A percentile compares a stretch with the other conserved stretches of the same genome.
Conservation (phyloP, 2,797 vertebrate species). For the Cottoperca gobio region DNA sequence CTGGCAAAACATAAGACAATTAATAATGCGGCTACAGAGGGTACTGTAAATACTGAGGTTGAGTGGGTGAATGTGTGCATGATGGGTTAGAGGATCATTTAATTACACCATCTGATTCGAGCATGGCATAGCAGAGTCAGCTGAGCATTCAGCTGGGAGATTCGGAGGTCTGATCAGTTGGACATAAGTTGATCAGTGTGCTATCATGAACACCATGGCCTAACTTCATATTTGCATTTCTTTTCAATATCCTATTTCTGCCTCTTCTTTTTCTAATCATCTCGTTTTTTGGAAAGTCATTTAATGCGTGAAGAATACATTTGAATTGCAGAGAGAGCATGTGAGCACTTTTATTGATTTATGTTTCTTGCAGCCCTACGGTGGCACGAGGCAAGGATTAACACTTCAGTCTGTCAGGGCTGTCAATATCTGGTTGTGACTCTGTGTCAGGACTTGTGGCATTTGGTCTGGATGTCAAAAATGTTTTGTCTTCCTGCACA, state of each 20-base stretch:
- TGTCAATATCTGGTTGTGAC: slow-evolving; percentile 44
- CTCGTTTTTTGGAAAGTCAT: slow-evolving; percentile 4
- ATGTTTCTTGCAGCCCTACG: slow-evolving; percentile 25
- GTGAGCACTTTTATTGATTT: slow-evolving; percentile 47
- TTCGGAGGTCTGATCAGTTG: slow-evolving; percentile 15
- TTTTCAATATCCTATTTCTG: neutral
- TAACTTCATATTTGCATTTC: slow-evolving; percentile 1
- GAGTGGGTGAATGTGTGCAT: neutral
- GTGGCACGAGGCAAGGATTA: slow-evolving; percentile 61
- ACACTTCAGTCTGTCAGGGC: slow-evolving; percentile 57
- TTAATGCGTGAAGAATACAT: slow-evolving; percentile 15
- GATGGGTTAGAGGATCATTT: slow-evolving; percentile 1
- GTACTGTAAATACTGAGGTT: neutral
- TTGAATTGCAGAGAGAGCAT: slow-evolving; percentile 24
- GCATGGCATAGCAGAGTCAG: neutral
- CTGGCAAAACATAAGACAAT: neutral
- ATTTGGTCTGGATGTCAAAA: slow-evolving; percentile 16
- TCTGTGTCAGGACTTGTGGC: slow-evolving; percentile 32
- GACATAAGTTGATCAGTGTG: slow-evolving; percentile 5
- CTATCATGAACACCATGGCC: slow-evolving; percentile 2
- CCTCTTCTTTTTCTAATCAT: neutral
- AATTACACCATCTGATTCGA: slow-evolving; percentile 8
- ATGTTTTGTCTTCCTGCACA: slow-evolving; percentile 13
- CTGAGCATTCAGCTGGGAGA: neutral
- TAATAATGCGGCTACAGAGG: neutral